Percentiles rank a stretch among this genome's conserved stretches.
Conservation (phyloP, 2,888 invertebrate genomes). For the Pomacea canaliculata region DNA sequence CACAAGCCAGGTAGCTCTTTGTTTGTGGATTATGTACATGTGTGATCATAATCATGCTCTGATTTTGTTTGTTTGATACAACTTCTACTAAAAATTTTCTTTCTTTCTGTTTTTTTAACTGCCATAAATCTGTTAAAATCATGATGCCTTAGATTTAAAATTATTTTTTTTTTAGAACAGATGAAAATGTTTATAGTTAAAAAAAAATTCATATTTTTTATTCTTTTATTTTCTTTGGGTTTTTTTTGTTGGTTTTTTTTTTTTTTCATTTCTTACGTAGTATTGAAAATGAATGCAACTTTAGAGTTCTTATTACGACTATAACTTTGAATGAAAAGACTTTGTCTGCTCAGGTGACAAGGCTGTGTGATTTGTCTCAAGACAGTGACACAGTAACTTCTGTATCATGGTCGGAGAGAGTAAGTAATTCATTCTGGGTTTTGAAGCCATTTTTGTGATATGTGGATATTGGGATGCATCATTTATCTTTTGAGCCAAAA, state of each 20-base stretch:
- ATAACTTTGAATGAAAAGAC: too few relatives aligned
- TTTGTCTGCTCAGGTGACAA: constrained; percentile 76
- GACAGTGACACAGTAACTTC: constrained; percentile 97
- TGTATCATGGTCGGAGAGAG: constrained; percentile 97
- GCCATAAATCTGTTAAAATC: not conserved
- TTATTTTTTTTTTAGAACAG: too few relatives aligned
- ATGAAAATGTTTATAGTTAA: too few relatives aligned
- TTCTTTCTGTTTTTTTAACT: not conserved
- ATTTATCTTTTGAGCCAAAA: too few relatives aligned
- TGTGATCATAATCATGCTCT: not conserved
- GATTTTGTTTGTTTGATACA: not conserved
- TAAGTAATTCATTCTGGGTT: constrained; percentile 51
- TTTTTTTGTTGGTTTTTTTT: too few relatives aligned
- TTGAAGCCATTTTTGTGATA: not conserved
- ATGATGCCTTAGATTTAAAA: constrained; percentile 3
- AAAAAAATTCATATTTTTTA: too few relatives aligned
- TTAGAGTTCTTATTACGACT: too few relatives aligned
- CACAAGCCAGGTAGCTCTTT: constrained; percentile 84
- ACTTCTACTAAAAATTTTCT: not conserved
- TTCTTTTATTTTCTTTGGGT: too few relatives aligned
- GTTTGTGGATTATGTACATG: not conserved
- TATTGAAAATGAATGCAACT: too few relatives aligned
- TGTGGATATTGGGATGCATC: too few relatives aligned
- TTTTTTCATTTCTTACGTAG: too few relatives aligned
- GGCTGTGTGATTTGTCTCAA: constrained; percentile 92